phyloP scores from a whole-genome alignment of 2,888 invertebrate species.

The Drosophila nr. medialis region DNA sequence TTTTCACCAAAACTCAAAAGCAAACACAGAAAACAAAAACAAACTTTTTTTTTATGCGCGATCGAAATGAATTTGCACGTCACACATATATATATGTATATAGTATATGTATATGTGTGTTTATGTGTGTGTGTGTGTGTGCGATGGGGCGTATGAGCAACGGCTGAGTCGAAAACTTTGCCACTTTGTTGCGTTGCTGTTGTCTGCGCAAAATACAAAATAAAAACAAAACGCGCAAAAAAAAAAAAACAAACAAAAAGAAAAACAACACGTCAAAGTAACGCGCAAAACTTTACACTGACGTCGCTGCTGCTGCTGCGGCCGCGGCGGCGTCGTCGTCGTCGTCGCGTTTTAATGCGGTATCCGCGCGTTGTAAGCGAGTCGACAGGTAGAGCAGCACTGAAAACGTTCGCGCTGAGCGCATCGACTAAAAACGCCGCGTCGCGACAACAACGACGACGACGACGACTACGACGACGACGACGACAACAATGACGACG shows the following conservation, averaged over 20 bases:
- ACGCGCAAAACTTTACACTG: constrained; percentile 62
- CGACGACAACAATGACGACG: constrained; percentile 14
- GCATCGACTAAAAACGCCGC: constrained; percentile 49
- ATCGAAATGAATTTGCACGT: constrained; percentile 63
- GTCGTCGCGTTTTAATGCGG: constrained; percentile 60
- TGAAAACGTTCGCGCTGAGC: constrained; percentile 56
- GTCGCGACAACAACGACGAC: constrained; percentile 9
- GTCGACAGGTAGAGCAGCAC: constrained; percentile 80
- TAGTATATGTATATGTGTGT: constrained; percentile 4
- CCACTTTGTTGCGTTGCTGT: constrained; percentile 62
- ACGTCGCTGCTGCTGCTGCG: constrained; percentile 59
- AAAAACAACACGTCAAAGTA: constrained; percentile 54
- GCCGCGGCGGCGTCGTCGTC: constrained; percentile 50
- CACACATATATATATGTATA: constrained; percentile 27
- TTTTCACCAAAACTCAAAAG: constrained; percentile 50
- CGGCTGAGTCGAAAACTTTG: constrained; percentile 69
- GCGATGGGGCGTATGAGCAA: constrained; percentile 76
- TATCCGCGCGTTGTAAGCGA: constrained; percentile 67
- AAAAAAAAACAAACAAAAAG: constrained; percentile 6
- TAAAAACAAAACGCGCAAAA: constrained; percentile 40
- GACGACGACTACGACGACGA: constrained; percentile 3
- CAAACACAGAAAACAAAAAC: constrained; percentile 53
- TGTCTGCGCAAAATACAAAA: constrained; percentile 44
- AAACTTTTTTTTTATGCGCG: constrained; percentile 41
- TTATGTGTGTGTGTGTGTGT: constrained; percentile 29